These are phyloP conservation scores for Egretta garzetta DNA, from an alignment of 2,113 vertebrate species.

Conservation along the genomic window DNA sequence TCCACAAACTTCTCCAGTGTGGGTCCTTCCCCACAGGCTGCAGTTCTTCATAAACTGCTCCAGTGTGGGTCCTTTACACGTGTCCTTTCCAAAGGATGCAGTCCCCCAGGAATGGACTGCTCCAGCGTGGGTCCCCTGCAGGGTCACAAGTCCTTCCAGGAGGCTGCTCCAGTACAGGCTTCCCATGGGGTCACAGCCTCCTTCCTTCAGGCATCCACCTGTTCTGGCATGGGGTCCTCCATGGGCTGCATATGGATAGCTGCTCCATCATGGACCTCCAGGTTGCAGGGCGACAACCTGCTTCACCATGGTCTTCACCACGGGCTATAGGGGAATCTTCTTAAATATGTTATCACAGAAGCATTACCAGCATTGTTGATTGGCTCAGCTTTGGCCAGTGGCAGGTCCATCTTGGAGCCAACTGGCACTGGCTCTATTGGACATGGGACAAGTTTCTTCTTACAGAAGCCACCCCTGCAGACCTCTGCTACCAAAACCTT, in stretches of 20 bases:
- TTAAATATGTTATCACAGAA: neutral
- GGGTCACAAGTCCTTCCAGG: neutral
- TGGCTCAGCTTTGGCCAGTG: neutral
- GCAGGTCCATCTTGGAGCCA: neutral
- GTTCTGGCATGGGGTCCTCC: no score
- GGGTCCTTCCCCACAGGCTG: neutral
- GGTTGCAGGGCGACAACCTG: neutral
- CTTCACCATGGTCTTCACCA: neutral
- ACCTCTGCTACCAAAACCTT: neutral
- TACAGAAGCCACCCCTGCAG: neutral
- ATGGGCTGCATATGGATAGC: no score
- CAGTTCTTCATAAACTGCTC: neutral
- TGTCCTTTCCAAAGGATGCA: neutral
- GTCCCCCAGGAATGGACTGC: neutral
- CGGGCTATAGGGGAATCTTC: neutral
- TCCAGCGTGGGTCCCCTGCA: neutral
- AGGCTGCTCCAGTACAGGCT: neutral
- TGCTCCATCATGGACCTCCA: neutral
- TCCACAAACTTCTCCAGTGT: neutral
- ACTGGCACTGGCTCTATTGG: neutral
- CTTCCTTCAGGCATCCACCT: neutral
- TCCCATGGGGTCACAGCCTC: neutral
- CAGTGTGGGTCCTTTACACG: neutral
- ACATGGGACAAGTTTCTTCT: neutral
- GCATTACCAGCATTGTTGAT: rapidly evolving